Conservation (phyloP, 1,140 invertebrate species). For the Linepithema humile region DNA sequence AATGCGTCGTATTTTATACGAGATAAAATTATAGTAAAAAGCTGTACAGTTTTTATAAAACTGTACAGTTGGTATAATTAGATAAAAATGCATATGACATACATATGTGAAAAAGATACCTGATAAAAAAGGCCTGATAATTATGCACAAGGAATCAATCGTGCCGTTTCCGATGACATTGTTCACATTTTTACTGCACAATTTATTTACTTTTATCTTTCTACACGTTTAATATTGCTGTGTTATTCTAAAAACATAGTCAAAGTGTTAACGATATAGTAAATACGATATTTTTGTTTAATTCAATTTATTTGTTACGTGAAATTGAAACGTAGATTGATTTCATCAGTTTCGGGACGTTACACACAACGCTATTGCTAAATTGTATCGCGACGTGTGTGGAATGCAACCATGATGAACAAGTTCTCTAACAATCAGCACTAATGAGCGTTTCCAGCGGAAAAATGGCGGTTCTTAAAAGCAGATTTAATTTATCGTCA, state of each 20-base stretch:
- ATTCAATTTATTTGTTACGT: constrained; percentile 31
- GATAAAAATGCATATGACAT: background rate
- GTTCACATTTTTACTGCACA: no score
- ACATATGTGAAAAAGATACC: no score
- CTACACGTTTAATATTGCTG: background rate
- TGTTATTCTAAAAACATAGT: constrained; percentile 1
- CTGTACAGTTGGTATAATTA: background rate
- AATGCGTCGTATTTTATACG: background rate
- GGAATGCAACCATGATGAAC: constrained; percentile 32
- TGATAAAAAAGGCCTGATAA: no score
- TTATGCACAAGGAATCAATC: no score
- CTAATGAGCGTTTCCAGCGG: constrained; percentile 53
- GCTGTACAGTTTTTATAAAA: no score
- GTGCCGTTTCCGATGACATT: no score
- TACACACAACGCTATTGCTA: constrained; percentile 49
- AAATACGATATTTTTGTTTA: constrained; percentile 33
- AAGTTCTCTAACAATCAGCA: constrained; percentile 46
- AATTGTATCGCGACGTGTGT: constrained; percentile 34
- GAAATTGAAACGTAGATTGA: constrained; percentile 44
- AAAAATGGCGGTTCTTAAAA: constrained; percentile 59
- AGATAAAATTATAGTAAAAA: no score
- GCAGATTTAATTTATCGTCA: constrained; percentile 54
- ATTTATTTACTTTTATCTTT: no score
- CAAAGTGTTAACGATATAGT: background rate
- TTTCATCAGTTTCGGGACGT: constrained; percentile 40